A percentile compares a stretch with the other conserved stretches of the same genome.
phyloP scores from a whole-genome alignment of 2,888 invertebrate genomes.

The Phengaris alcon region DNA sequence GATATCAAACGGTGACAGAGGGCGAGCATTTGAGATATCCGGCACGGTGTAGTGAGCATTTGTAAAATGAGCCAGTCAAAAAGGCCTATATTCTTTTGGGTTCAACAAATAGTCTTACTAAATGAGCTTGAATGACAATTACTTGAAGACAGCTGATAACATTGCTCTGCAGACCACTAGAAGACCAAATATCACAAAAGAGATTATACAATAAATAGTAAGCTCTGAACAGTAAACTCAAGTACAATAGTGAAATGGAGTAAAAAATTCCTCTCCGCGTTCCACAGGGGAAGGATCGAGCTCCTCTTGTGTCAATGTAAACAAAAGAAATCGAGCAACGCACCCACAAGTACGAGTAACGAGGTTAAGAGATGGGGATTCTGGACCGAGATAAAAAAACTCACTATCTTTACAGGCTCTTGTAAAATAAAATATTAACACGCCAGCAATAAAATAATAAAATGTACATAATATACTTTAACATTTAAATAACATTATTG shows the following conservation, averaged over 20 bases:
- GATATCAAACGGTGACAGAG: slow-evolving; percentile 15
- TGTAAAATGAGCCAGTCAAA: background rate
- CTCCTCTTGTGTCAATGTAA: slow-evolving; percentile 16
- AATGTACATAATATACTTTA: no score
- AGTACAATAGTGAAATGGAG: slow-evolving; percentile 1
- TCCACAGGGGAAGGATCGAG: background rate
- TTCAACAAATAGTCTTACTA: background rate
- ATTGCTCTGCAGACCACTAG: background rate
- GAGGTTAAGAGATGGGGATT: slow-evolving; percentile 12
- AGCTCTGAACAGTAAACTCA: background rate
- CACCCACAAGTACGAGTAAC: slow-evolving; percentile 20
- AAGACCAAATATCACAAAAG: background rate
- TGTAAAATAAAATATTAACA: background rate
- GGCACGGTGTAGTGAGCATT: slow-evolving; percentile 2
- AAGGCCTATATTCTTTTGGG: background rate
- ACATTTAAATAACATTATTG: no score
- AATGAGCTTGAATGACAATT: background rate
- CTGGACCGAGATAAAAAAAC: slow-evolving; percentile 14
- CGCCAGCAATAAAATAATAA: no score
- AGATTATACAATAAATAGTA: background rate
- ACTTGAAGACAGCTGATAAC: background rate
- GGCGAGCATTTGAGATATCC: slow-evolving; percentile 10
- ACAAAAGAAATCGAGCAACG: slow-evolving; percentile 26
- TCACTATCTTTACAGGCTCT: background rate
- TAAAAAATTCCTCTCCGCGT: background rate